phyloP scores from a whole-genome alignment of 2,113 vertebrate species.

The Leucoraja erinaceus region DNA sequence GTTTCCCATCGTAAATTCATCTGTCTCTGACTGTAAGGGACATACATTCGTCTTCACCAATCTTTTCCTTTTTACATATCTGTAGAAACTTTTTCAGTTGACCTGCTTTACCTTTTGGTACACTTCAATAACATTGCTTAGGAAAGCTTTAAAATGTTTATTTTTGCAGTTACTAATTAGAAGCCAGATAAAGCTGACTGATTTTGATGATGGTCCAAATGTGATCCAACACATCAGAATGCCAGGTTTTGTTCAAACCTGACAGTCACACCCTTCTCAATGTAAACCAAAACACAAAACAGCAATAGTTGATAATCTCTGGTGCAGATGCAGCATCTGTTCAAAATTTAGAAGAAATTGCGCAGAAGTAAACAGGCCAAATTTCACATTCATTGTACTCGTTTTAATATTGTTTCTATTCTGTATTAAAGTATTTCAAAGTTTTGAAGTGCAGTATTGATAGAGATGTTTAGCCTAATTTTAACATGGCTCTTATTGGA shows the following conservation, averaged over 20 bases:
- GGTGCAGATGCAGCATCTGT: neutral
- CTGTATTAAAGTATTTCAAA: no score
- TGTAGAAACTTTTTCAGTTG: no score
- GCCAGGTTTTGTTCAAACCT: neutral
- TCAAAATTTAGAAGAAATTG: neutral
- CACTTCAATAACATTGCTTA: neutral
- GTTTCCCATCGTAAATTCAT: no score
- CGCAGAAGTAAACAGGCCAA: neutral
- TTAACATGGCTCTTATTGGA: no score
- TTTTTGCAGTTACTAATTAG: neutral
- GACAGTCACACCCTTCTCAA: neutral
- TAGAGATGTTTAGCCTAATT: no score
- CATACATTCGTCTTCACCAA: no score
- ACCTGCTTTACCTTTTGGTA: neutral
- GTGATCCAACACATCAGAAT: neutral
- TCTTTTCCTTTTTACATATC: no score
- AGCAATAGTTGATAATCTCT: neutral
- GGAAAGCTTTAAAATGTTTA: neutral
- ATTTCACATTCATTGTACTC: neutral
- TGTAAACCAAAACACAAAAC: neutral
- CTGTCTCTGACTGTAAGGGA: no score
- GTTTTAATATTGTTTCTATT: no score
- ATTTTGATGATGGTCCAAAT: neutral
- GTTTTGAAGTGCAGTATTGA: no score
- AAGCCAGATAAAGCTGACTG: neutral